A percentile compares a stretch with the other conserved stretches of the same genome.
Conservation (phyloP, 2,113 vertebrate genomes). For the Amazona vittata region DNA sequence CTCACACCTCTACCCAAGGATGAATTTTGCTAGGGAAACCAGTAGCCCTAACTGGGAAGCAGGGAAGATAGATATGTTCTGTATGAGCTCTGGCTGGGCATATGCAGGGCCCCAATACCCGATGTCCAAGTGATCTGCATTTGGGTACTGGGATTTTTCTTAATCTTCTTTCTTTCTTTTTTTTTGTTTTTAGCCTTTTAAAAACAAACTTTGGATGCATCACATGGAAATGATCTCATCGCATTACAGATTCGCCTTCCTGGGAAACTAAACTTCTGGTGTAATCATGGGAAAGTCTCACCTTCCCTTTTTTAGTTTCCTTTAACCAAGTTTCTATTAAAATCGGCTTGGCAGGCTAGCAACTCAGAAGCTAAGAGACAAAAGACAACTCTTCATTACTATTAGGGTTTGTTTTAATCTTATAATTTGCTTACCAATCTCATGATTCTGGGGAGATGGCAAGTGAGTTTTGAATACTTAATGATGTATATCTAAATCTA, state of each 20-base stretch:
- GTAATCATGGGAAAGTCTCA: conserved; percentile 40
- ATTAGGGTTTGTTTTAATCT: background rate
- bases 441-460: background rate
- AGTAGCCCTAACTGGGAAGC: background rate
- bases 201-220: background rate
- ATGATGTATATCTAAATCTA: background rate
- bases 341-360: background rate
- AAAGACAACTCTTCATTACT: background rate
- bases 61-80: background rate
- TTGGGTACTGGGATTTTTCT: background rate
- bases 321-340: background rate
- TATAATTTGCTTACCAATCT: background rate
- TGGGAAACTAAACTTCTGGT: conserved; percentile 18
- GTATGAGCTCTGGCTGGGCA: background rate
- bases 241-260: background rate
- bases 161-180: background rate
- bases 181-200: background rate
- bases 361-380: background rate
- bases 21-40: background rate
- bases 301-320: conserved; percentile 21
- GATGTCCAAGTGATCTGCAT: rapidly evolving
- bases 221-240: conserved; percentile 27
- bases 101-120: rapidly evolving
- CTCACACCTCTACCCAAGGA: background rate
- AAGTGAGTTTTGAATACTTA: background rate